These are phyloP conservation scores for Lucinisca nassula DNA, from an alignment of 2,888 invertebrate genomes.

Conservation along the genomic window DNA sequence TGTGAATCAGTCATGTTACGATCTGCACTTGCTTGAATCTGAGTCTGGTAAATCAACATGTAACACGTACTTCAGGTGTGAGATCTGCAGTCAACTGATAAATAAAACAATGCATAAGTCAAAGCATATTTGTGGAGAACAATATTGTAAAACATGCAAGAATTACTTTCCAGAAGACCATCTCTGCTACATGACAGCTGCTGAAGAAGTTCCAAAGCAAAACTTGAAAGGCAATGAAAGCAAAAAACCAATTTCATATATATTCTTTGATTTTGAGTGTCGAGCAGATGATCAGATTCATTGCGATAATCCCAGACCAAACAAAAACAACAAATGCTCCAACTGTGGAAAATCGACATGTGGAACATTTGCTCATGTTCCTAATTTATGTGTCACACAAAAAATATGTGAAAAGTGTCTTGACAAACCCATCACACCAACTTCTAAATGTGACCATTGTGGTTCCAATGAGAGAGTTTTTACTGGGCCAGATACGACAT, in stretches of 20 bases:
- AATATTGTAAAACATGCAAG: slow-evolving; percentile 5
- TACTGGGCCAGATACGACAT: slow-evolving; percentile 11
- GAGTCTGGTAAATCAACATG: background rate
- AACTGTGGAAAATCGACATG: too few relatives aligned
- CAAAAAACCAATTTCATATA: background rate
- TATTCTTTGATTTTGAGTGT: slow-evolving; percentile 5
- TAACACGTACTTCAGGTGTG: background rate
- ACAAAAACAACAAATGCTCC: too few relatives aligned
- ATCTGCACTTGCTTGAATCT: background rate
- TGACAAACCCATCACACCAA: background rate
- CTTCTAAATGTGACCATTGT: slow-evolving; percentile 37
- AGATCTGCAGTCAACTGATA: background rate
- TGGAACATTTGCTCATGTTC: too few relatives aligned
- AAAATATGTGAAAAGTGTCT: background rate
- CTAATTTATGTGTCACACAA: slow-evolving; percentile 9
- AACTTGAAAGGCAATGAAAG: background rate
- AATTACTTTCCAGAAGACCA: background rate
- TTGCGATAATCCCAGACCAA: too few relatives aligned
- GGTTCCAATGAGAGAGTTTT: slow-evolving; percentile 30
- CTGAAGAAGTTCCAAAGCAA: background rate
- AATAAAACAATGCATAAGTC: background rate
- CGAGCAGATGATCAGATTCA: background rate
- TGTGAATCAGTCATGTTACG: background rate
- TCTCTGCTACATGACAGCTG: too few relatives aligned
- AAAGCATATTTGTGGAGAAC: background rate